Conservation (phyloP, 2,113 vertebrate species). For the Panthera uncia region DNA sequence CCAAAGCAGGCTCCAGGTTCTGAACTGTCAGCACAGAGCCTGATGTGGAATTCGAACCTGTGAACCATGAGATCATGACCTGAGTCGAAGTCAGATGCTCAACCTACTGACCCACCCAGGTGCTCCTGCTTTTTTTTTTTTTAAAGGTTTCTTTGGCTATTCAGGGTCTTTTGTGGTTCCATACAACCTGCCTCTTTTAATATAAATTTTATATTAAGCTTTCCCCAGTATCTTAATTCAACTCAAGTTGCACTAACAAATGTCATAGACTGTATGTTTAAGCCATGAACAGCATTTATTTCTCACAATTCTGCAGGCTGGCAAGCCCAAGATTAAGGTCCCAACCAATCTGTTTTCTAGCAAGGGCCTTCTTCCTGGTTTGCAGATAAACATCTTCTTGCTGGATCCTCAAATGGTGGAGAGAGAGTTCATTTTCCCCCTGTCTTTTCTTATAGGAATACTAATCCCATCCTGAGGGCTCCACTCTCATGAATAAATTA, state of each 20-base stretch:
- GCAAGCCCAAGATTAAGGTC: neutral
- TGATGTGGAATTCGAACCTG: too few species aligned
- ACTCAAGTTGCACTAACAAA: neutral
- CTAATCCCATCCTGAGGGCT: neutral
- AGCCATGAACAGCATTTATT: neutral
- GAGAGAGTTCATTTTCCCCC: neutral
- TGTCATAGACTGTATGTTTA: accelerated
- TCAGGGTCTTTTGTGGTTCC: neutral
- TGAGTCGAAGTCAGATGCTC: too few species aligned
- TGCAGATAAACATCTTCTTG: neutral
- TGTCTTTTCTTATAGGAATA: neutral
- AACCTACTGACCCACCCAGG: too few species aligned
- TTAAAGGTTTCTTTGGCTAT: neutral
- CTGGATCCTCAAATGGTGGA: neutral
- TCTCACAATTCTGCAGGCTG: neutral
- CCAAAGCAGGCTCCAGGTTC: too few species aligned
- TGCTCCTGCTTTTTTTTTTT: neutral
- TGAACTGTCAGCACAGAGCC: too few species aligned
- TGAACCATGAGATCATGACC: too few species aligned
- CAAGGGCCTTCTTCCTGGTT: neutral
- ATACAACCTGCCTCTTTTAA: neutral
- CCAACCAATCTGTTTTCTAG: neutral
- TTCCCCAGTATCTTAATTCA: neutral
- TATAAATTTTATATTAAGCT: neutral
- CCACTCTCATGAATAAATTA: neutral